phyloP scores from a whole-genome alignment of 2,888 invertebrate species.

The Hypercompe scribonia region DNA sequence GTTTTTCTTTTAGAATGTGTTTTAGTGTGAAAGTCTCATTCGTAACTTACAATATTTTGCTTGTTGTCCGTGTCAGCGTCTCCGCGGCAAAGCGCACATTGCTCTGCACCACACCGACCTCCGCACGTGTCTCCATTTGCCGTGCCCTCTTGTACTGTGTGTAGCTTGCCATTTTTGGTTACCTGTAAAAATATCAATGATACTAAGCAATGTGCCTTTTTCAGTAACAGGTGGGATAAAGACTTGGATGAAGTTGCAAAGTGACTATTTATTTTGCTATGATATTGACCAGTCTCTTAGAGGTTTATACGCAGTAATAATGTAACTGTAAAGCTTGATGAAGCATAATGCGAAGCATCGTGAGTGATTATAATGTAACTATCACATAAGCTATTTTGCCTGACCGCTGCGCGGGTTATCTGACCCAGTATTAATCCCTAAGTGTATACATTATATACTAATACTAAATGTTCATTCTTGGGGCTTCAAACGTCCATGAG shows the following conservation, averaged over 20 bases:
- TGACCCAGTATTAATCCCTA: too few relatives aligned
- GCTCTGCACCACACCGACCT: slow-evolving; percentile 78
- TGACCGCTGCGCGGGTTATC: too few relatives aligned
- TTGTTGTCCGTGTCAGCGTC: slow-evolving; percentile 83
- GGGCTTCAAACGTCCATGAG: too few relatives aligned
- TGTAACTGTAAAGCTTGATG: not conserved
- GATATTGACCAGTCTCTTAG: not conserved
- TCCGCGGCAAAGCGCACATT: slow-evolving; percentile 80
- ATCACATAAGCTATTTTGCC: not conserved
- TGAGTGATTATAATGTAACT: not conserved
- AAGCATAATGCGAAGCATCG: too few relatives aligned
- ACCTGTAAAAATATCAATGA: slow-evolving; percentile 63
- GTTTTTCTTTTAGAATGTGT: not conserved
- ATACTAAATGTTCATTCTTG: too few relatives aligned
- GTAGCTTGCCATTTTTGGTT: slow-evolving; percentile 76
- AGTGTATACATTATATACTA: too few relatives aligned
- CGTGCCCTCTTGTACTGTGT: slow-evolving; percentile 64
- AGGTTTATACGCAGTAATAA: not conserved
- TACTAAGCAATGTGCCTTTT: not conserved
- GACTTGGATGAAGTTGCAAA: not conserved
- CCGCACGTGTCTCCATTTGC: slow-evolving; percentile 69
- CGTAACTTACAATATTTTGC: slow-evolving; percentile 78
- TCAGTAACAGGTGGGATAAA: not conserved
- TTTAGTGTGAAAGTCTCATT: not conserved
- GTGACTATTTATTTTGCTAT: not conserved